These are phyloP conservation scores for Tubulanus polymorphus DNA, from an alignment of 2,888 invertebrate genomes.

Conservation along the genomic window DNA sequence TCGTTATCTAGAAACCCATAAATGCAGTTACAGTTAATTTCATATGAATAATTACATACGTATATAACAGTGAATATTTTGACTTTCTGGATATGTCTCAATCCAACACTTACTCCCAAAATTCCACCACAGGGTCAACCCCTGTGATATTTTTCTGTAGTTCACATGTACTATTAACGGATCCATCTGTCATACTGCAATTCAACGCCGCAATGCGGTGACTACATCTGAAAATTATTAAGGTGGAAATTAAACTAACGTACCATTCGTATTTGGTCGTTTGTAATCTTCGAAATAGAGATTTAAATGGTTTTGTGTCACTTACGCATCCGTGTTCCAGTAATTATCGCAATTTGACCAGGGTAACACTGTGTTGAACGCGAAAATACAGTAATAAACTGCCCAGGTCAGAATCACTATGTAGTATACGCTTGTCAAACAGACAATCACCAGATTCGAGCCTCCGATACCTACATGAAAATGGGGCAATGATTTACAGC, in stretches of 20 bases:
- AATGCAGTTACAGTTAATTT: no score
- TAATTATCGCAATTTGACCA: conserved; percentile 53
- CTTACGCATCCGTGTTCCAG: conserved; percentile 51
- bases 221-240: neutral
- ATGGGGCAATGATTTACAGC: no score
- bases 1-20: no score
- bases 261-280: neutral
- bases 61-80: no score
- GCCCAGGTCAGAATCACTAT: neutral
- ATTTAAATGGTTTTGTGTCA: neutral
- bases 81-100: no score
- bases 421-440: neutral
- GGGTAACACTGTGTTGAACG: conserved; percentile 42
- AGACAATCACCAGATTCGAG: neutral
- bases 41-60: no score
- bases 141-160: neutral
- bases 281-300: neutral
- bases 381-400: conserved; percentile 29
- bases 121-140: neutral
- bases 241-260: no score
- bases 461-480: neutral
- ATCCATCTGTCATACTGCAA: neutral
- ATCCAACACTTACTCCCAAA: neutral
- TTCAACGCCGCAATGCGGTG: neutral
- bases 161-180: neutral